Percentiles rank a stretch among this genome's conserved stretches.
Conservation (phyloP, 2,888 invertebrate genomes). For the Clivina fossor region DNA sequence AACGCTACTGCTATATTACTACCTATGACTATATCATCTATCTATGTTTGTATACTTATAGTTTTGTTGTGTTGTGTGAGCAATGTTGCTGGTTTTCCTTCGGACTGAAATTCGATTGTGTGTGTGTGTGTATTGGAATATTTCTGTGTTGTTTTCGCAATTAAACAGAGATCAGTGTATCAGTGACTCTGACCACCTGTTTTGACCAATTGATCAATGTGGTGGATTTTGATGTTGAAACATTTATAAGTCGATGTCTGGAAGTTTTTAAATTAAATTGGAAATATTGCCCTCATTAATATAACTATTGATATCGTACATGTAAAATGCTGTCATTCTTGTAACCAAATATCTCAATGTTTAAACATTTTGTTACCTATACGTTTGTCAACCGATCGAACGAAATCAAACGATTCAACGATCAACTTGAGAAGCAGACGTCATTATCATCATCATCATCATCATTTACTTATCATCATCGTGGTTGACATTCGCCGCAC, state of each 20-base stretch:
- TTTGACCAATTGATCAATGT: conserved; percentile 30
- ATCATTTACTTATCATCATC: too few relatives aligned
- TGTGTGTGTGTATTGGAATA: conserved; percentile 29
- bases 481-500: conserved; percentile 16
- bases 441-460: not conserved
- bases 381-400: conserved; percentile 14
- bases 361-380: conserved; percentile 30
- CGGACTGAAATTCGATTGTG: conserved; percentile 12
- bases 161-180: conserved; percentile 28
- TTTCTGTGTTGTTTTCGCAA: conserved; percentile 31
- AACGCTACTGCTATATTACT: too few relatives aligned
- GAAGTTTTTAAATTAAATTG: conserved; percentile 31
- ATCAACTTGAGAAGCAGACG: not conserved
- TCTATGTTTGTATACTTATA: too few relatives aligned
- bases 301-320: conserved; percentile 35
- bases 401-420: not conserved
- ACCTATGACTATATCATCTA: too few relatives aligned
- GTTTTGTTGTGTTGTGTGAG: too few relatives aligned
- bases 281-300: conserved; percentile 35
- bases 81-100: too few relatives aligned
- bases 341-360: conserved; percentile 35
- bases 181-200: conserved; percentile 32
- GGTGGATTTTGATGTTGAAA: conserved; percentile 35
- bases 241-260: conserved; percentile 34
- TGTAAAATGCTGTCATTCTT: conserved; percentile 36